Evolutionary conservation across 2,113 vertebrate species (phyloP), one percentile per base, ranked within the genome.

Genomic region (Osmerus mordax): DNA sequence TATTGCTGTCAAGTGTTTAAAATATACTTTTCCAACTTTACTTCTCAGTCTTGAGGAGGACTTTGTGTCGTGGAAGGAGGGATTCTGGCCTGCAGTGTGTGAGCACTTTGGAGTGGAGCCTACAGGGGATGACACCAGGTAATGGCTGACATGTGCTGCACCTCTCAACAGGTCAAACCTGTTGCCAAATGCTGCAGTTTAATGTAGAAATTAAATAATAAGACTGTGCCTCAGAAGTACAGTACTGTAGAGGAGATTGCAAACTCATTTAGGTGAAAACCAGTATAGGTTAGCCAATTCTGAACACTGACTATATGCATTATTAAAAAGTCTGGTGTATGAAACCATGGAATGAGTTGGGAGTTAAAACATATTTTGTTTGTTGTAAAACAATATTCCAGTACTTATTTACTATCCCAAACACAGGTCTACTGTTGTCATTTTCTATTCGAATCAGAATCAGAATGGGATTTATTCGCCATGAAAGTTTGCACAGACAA

Each of bases 21-120:
- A 47, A 47, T 47, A 47, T 5, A 11, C 7, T 47, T 47, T 47
- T 47, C 9, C 41, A 11, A 47, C 41, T 47, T 47, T 5, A 9
- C 41, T 9, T 47, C 28, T 0, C 29, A 95, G 94, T 82, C 66
- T 96, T 87, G 94, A 96, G 68, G 94, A 95, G 79, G 94, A 95
- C 23, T 96, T 96, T 79, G 92, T 96, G 86, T 94, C 93, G 0
- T 96, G 94, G 94, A 88, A 92, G 15, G 94, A 95, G 76, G 94
- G 94, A 86, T 95, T 96, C 83, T 96, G 94, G 94, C 94, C 94
- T 0, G 94, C 94, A 0, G 92, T 96, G 66, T 95, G 94, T 0
- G 94, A 95, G 72, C 91, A 93, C 72, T 94, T 95, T 0, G 94
- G 94, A 0, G 93, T 96, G 70, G 94, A 96, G 61, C 92, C 94